These are phyloP conservation scores for Pteria penguin DNA, from an alignment of 2,888 invertebrate genomes.

Conservation along the genomic window DNA sequence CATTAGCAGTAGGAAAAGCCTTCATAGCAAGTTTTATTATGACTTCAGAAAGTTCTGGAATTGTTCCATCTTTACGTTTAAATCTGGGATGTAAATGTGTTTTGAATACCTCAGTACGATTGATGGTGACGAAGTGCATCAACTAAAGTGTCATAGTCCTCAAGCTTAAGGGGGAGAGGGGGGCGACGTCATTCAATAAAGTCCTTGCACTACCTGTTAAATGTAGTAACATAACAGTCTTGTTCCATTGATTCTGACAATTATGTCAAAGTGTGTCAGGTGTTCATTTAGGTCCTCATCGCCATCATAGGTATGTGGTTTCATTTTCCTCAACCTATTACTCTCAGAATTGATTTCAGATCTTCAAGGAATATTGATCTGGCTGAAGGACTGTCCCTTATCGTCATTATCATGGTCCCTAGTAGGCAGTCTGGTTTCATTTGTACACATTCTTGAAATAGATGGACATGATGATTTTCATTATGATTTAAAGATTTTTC, in stretches of 20 bases:
- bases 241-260: constrained; percentile 9
- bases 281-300: not conserved
- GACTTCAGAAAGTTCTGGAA: constrained; percentile 13
- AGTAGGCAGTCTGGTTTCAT: no score
- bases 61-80: not conserved
- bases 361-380: not conserved
- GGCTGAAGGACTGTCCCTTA: not conserved
- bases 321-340: not conserved
- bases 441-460: no score
- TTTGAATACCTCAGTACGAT: constrained; percentile 9
- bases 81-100: not conserved
- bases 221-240: not conserved
- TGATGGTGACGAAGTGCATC: not conserved
- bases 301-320: not conserved
- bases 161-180: not conserved
- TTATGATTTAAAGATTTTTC: no score
- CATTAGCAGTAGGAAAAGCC: not conserved
- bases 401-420: not conserved
- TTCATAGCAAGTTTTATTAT: not conserved
- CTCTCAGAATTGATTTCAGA: not conserved
- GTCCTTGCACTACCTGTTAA: not conserved
- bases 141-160: constrained; percentile 4
- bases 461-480: no score
- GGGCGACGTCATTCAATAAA: not conserved
- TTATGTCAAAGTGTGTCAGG: not conserved